Conservation (phyloP, 1,140 invertebrate genomes). For the Drosophila dunni region DNA sequence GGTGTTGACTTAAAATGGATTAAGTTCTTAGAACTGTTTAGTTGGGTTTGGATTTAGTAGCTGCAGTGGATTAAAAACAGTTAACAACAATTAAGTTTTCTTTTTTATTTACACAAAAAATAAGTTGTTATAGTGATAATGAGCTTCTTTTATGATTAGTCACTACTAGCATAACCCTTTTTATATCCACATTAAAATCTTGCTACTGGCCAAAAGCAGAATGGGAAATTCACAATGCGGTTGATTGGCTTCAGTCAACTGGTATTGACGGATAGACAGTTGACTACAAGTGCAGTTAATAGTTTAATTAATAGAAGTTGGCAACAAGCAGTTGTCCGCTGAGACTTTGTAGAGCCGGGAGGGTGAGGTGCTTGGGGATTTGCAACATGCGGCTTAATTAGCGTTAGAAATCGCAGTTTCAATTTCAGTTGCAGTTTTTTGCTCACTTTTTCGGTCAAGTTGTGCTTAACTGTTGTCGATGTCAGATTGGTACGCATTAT, state of each 20-base stretch:
- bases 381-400: slow-evolving; percentile 70
- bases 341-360: slow-evolving; percentile 30
- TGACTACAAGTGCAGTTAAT: slow-evolving; percentile 45
- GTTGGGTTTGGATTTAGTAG: background rate
- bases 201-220: slow-evolving; percentile 6
- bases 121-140: background rate
- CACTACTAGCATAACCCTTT: background rate
- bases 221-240: slow-evolving; percentile 4
- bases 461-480: slow-evolving; percentile 39
- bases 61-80: background rate
- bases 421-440: background rate
- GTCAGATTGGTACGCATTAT: slow-evolving; percentile 19
- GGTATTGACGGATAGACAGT: slow-evolving; percentile 55
- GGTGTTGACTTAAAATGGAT: background rate
- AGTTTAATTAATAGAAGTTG: slow-evolving; percentile 64
- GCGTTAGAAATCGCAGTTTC: slow-evolving; percentile 41
- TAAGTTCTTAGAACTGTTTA: background rate
- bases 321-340: slow-evolving; percentile 44
- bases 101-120: background rate
- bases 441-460: background rate
- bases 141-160: too few species aligned
- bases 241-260: slow-evolving; percentile 23
- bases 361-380: background rate
- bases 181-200: background rate
- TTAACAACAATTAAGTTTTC: too few species aligned